Evolutionary conservation across 2,797 vertebrate species (phyloP).

Genomic region (Anolis apletophallus): DNA sequence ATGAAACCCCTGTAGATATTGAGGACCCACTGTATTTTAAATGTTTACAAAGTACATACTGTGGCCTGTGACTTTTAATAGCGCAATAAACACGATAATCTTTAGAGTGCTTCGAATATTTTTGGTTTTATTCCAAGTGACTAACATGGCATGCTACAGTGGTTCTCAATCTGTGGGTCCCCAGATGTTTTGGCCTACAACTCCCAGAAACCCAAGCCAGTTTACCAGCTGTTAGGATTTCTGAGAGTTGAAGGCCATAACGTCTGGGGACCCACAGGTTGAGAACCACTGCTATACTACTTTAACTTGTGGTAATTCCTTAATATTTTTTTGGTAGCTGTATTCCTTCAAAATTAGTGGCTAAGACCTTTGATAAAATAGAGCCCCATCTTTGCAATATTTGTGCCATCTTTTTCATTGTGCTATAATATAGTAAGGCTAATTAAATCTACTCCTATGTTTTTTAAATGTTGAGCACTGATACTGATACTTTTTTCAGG

Average conservation of each 20-base stretch:
- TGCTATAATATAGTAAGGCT: not conserved
- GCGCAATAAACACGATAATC: not conserved
- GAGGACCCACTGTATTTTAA: not conserved
- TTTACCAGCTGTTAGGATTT: too few species aligned
- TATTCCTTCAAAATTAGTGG: not conserved
- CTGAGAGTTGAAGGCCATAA: too few species aligned
- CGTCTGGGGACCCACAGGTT: too few species aligned
- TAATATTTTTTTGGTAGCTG: not conserved
- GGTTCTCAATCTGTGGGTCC: too few species aligned
- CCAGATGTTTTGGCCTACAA: too few species aligned
- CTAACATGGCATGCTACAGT: too few species aligned
- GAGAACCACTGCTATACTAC: too few species aligned
- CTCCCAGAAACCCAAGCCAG: too few species aligned
- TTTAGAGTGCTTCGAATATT: not conserved
- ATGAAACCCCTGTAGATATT: too few species aligned
- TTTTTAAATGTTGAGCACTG: slow-evolving; percentile 55
- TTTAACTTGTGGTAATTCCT: not conserved
- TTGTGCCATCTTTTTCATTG: not conserved
- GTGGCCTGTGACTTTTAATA: not conserved
- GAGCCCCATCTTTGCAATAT: not conserved
- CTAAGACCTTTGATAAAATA: not conserved
- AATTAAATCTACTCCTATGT: not conserved
- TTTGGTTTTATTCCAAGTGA: not conserved
- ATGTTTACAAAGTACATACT: not conserved
- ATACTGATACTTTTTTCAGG: slow-evolving; percentile 84